Evolutionary conservation across 2,888 invertebrate species (phyloP).

Genomic region (Carcina quercana): DNA sequence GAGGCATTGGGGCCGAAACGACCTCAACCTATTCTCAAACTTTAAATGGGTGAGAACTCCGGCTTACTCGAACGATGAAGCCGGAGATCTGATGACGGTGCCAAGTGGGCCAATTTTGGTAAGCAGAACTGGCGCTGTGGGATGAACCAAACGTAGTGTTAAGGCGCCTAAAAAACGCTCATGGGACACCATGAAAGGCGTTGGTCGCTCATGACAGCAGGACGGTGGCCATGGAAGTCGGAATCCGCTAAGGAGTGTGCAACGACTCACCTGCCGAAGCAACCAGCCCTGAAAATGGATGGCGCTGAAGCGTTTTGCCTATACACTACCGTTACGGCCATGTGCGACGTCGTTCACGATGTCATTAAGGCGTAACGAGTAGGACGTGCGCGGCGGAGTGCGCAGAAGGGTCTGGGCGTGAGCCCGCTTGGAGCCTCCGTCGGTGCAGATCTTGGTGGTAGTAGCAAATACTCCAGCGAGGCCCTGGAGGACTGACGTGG

Average conservation of each 20-base stretch:
- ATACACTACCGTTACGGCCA: conserved; percentile 63
- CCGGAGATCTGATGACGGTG: conserved; percentile 70
- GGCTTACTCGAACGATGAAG: conserved; percentile 74
- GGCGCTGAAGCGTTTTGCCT: conserved; percentile 59
- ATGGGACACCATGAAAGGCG: conserved; percentile 12
- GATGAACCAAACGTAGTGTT: conserved; percentile 83
- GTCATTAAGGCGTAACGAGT: conserved; percentile 75
- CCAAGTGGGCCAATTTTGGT: conserved; percentile 84
- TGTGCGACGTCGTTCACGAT: conserved; percentile 24
- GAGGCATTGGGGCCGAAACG: conserved; percentile 80
- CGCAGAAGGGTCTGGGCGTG: conserved; percentile 75
- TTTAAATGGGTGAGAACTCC: conserved; percentile 82
- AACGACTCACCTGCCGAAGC: conserved; percentile 78
- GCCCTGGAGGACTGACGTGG: conserved; percentile 75
- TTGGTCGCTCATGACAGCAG: conserved; percentile 1
- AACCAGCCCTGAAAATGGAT: conserved; percentile 80
- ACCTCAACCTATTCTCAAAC: conserved; percentile 85
- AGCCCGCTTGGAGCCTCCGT: conserved; percentile 67
- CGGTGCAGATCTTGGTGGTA: conserved; percentile 79
- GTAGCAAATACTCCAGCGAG: conserved; percentile 82
- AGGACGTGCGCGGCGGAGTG: conserved; percentile 63
- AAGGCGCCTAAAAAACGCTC: conserved; percentile 78
- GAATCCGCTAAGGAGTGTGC: conserved; percentile 76
- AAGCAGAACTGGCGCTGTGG: conserved; percentile 88
- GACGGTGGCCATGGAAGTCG: conserved; percentile 64